Evolutionary conservation across 2,888 invertebrate genomes (phyloP).

Genomic region (Idaea dimidiata): DNA sequence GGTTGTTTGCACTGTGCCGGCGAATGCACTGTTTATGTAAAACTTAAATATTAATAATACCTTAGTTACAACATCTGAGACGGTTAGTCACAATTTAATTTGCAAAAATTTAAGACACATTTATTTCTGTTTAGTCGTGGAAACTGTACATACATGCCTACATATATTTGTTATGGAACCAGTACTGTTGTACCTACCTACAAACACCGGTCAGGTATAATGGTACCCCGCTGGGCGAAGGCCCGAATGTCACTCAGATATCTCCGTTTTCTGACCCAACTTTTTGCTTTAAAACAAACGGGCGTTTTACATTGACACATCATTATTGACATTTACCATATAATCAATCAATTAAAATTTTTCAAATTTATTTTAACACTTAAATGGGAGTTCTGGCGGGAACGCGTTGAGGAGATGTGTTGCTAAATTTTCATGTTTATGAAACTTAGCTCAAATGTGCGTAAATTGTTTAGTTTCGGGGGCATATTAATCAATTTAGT

Average conservation of each 20-base stretch:
- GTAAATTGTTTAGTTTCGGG: no score
- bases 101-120: background rate
- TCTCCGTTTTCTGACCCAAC: conserved; percentile 36
- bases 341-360: background rate
- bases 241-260: conserved; percentile 65
- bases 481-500: no score
- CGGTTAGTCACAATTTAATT: background rate
- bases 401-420: no score
- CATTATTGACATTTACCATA: conserved; percentile 36
- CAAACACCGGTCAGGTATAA: conserved; percentile 46
- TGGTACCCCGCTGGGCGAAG: conserved; percentile 61
- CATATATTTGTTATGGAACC: background rate
- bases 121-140: background rate
- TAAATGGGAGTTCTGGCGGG: no score
- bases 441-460: no score
- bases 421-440: no score
- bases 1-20: background rate
- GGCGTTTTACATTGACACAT: conserved; percentile 39
- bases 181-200: background rate
- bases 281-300: conserved; percentile 39
- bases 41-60: conserved; percentile 13
- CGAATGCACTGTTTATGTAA: conserved; percentile 6
- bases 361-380: background rate
- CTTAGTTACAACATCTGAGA: background rate
- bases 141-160: background rate